Evolutionary conservation across 37 sponge, comb jelly and placozoan species (phyloP), one percentile per base, ranked within the genome.

Genomic region (Beroe ovata): DNA sequence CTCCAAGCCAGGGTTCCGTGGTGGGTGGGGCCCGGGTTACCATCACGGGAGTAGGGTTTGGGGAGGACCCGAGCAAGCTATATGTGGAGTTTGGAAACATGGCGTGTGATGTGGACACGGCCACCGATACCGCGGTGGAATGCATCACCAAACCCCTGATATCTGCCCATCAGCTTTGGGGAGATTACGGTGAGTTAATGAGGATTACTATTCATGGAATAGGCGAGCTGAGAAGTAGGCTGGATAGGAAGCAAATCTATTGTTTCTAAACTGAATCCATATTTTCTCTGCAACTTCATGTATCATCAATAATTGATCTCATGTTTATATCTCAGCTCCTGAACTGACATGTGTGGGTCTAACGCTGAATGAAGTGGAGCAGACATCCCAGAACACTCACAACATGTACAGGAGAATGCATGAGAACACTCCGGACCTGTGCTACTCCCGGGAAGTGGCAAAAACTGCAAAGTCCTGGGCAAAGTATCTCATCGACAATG

Each of bases 391-490:
- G 41, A 35, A 77, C 28, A 36, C 38, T 54, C 84, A 77, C 84
- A 77, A 77, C 84, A 42, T 42, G 84, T 77, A 77, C 84, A 1
- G 84, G 11, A 42, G 54, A 39, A 11, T 33, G 4, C 84, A 77
- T 54, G 26, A 8, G 54, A 41, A 26, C 23, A 77, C 84, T 35
- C 84, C 84, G 35, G 84, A 77, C n/a, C 20, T 77, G 36, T 77
- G 84, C 22, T 77, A 40, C 84, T 42, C 54, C 0, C 16, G 22
- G 38, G 41, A 37, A 3, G 84, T 77, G 2, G 84, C 42, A 4
- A 77, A 77, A 42, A 77, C 47, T 42, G 84, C 84, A 3, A 36
- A 11, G 8, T 42, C 23, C 11, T 77, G 84, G 84, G 84, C 84
- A 3, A 40, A 77, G 11, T 40, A 77, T 36, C 42, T 77, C 23